phyloP scores from a whole-genome alignment of 2,113 vertebrate genomes.

The Tupaia tana region DNA sequence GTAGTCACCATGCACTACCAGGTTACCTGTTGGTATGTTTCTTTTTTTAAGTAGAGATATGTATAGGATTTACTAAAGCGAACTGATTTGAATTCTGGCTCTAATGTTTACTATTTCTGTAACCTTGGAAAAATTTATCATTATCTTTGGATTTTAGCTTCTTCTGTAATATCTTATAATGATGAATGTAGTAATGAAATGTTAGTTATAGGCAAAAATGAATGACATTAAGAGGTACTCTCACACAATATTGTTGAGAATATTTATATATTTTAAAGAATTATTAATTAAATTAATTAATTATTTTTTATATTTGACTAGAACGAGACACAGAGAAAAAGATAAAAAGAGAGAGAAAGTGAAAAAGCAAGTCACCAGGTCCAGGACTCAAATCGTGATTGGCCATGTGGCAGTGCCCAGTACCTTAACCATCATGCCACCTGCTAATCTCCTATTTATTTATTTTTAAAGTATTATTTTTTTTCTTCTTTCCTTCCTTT shows the following conservation, averaged over 20 bases:
- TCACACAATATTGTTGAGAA: neutral
- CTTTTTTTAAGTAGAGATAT: neutral
- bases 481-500: too few species aligned
- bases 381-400: too few species aligned
- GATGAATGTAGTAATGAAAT: neutral
- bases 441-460: too few species aligned
- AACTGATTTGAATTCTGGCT: neutral
- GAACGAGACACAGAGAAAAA: too few species aligned
- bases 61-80: neutral
- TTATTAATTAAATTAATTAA: too few species aligned
- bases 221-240: neutral
- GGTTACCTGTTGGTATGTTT: neutral
- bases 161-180: slow-evolving; percentile 4
- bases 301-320: too few species aligned
- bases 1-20: neutral
- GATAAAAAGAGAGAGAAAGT: too few species aligned
- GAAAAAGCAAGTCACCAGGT: too few species aligned
- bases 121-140: neutral
- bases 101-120: neutral
- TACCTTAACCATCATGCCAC: too few species aligned
- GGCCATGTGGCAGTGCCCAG: too few species aligned
- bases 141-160: slow-evolving; percentile 9
- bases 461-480: too few species aligned
- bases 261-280: neutral
- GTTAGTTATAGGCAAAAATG: neutral